Evolutionary conservation across 1,140 invertebrate genomes (phyloP).

Genomic region (Drosophila punjabiensis): DNA sequence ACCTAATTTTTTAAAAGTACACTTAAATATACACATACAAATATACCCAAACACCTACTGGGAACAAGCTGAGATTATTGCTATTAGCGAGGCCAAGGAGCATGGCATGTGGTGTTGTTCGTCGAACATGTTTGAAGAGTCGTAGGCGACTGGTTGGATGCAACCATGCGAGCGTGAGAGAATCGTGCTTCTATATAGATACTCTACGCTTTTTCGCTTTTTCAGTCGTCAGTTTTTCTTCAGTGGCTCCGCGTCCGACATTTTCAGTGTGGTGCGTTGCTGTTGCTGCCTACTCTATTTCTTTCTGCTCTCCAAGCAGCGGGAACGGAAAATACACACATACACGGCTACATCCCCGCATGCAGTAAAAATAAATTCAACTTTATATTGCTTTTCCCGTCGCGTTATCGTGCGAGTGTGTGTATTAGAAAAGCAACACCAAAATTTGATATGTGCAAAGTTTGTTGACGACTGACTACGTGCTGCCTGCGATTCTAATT

Average conservation of each 20-base stretch:
- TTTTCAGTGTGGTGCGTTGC: conserved; percentile 63
- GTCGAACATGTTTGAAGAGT: too few species aligned
- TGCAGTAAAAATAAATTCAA: conserved; percentile 79
- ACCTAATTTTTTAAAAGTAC: too few species aligned
- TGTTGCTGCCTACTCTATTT: conserved; percentile 56
- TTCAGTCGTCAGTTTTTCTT: conserved; percentile 81
- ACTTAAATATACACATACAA: too few species aligned
- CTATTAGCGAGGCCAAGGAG: too few species aligned
- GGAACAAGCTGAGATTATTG: too few species aligned
- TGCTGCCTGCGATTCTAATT: conserved; percentile 83
- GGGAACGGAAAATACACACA: conserved; percentile 72
- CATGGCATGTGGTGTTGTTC: too few species aligned
- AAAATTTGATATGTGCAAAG: conserved; percentile 61
- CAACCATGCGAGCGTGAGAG: too few species aligned
- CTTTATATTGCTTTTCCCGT: conserved; percentile 78
- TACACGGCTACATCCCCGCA: conserved; percentile 62
- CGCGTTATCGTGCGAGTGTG: conserved; percentile 54
- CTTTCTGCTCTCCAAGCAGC: conserved; percentile 69
- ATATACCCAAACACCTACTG: too few species aligned
- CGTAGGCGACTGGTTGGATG: too few species aligned
- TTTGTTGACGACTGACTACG: conserved; percentile 79
- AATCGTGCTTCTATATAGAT: not conserved
- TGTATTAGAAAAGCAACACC: conserved; percentile 62
- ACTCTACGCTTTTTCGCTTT: conserved; percentile 10
- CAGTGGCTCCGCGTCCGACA: conserved; percentile 78